These are phyloP conservation scores for Cynocephalus volans DNA, from an alignment of 2,113 vertebrate genomes.

Conservation along the genomic window DNA sequence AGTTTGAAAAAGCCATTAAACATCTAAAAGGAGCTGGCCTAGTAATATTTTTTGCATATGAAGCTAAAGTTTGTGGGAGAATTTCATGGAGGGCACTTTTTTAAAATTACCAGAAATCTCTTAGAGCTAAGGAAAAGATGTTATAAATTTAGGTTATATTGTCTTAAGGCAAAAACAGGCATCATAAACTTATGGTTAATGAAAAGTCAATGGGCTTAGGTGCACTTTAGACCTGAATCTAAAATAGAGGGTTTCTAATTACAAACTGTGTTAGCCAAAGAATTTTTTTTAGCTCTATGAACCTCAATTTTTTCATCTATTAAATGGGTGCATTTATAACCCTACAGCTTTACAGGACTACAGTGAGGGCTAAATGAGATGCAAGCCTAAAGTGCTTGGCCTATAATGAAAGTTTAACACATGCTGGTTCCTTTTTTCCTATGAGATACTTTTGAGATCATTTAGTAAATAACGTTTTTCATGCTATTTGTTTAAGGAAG, in stretches of 20 bases:
- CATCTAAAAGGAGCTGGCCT: not conserved
- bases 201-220: not conserved
- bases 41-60: not conserved
- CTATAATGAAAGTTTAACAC: not conserved
- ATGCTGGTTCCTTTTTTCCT: not conserved
- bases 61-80: not conserved
- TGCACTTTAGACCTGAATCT: not conserved
- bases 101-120: not conserved
- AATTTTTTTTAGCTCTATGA: not conserved
- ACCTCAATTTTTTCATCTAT: not conserved
- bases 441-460: not conserved
- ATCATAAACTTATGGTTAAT: not conserved
- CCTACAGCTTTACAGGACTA: not conserved
- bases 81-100: not conserved
- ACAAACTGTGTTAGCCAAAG: not conserved
- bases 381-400: not conserved
- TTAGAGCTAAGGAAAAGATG: not conserved
- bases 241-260: not conserved
- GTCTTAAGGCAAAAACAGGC: conserved; percentile 33
- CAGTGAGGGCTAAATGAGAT: not conserved
- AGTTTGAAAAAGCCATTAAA: not conserved
- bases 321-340: not conserved
- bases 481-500: not conserved
- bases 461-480: not conserved
- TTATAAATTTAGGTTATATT: not conserved